Base-by-base conservation (phyloP, 2,888 invertebrate species). In the Tetranychus truncatus region DNA sequence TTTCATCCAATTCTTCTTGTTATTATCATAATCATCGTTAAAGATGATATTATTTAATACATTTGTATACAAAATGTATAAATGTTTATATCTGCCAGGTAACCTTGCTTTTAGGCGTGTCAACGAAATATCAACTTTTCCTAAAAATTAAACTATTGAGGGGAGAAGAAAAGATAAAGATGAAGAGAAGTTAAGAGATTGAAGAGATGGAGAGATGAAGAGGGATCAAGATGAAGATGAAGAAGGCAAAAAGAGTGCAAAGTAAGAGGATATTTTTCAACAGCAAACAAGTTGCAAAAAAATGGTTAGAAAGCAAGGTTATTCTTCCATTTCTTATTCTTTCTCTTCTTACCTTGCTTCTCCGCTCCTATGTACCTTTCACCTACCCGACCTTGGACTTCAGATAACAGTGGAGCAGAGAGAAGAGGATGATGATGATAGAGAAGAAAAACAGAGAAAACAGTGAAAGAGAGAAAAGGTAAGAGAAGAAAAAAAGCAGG, bases 221-320 rank as follows among this genome's bases (percentile, higher is more conserved):
- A 66, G 15, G 34, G 69, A 69, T 18, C 34, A 18, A 76, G 71
- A 65, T n/a, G 21, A 44, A 76, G 67, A 66, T 55, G 78, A 82
- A 83, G 83, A 84, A 82, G 78, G 83, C 83, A 46, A 83, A 78
- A 73, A 71, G 75, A 45, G 69, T 69, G 34, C 21, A 69, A 69
- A 21, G 69, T 24, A 24, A 69, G 20, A 24, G 69, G 69, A 69
- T 20, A 69, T 20, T 11, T 24, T 69, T 69, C 34, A 11, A 55
- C 55, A 55, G 55, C 55, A 55, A 55, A 55, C 55, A 55, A 55
- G 55, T 55, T 55, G 55, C 55, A 9, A 55, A 55, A 55, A 55
- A 55, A 55, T 34, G 34, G 34, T 34, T 34, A 55, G 55, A 55
- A 55, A 55, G 55, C 9, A 55, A 55, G 55, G 9, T 55, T 9